Base-by-base conservation (phyloP, 2,113 vertebrate species). In the Oenanthe oenanthe region DNA sequence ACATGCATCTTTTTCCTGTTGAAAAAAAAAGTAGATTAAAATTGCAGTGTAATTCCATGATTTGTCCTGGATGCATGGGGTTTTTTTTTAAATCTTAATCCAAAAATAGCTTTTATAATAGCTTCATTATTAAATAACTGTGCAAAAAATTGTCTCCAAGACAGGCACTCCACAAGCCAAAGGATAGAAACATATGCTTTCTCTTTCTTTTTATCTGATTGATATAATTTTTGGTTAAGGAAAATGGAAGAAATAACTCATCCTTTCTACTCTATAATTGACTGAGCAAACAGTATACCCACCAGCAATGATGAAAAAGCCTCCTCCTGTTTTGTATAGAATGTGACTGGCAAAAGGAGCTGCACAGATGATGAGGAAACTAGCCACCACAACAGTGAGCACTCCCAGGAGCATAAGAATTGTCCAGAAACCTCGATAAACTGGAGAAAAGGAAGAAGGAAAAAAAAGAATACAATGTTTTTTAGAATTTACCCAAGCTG, bases 381-480 rank as follows among this genome's bases (percentile, higher is more conserved):
- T 99, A 2, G 97, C 99, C 1, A 96, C 93, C 89, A 99, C 81
- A 11, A 98, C 97, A 17, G 99, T 97, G 4, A 97, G 95, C 42
- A 99, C 98, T 8, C 99, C 99, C 48, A 99, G 97, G 31, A 99
- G 98, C 99, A 99, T 98, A 43, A 99, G 98, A 91, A 99, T 90
- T 20, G 99, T 99, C 99, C 99, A 99, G 97, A 99, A 99, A 61
- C 99, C 98, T 89, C 99, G 98, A 97, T 99, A 99, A 97, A 99
- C 99, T 99, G 92, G 42, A 90, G 57, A 83, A 38, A 92, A 54
- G 34, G 21, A 83, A 93, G 29, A 92, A 92, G 9, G 14, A 19
- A 43, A 38, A 90, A 88, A 93, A 89, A 54, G 17, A 86, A 67
- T 8, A 71, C 9, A 90, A 56, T 26, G 17, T 12, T 43, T 17